Base-by-base conservation (phyloP, 2,888 invertebrate species). In the Malachius bipustulatus region DNA sequence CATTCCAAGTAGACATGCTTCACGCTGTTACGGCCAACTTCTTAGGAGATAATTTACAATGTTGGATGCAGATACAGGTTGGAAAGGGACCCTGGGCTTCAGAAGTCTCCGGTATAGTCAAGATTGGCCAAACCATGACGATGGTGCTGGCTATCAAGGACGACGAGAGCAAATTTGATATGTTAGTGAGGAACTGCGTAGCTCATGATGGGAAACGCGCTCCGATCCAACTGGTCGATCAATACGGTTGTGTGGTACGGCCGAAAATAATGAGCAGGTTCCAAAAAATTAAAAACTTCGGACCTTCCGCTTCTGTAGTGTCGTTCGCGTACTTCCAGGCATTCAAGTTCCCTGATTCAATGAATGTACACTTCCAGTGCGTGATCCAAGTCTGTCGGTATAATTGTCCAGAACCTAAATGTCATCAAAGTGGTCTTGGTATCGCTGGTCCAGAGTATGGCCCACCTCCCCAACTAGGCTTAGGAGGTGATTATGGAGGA, bases 11-110 rank as follows among this genome's bases (percentile, higher is more conserved):
- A 24, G 91, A 91, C 60, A 91, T 90, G 88, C 62, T 91, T 49
- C 89, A 91, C 59, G 91, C 90, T 1, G 90, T 91, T 30, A 89
- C 90, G 0, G 91, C 91, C 32, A 91, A 91, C 69, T 91, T 91
- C 74, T 73, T 91, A 50, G 91, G 91, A 15, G 91, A 91, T 64
- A 91, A 91, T 66, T 67, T 91, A 50, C 90, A 91, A 59, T 91
- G 91, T 65, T 91, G 91, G 91, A 91, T 91, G 91, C 91, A 91
- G 64, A 91, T 91, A 51, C 91, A 91, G 65, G 90, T 90, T 30
- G 91, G 91, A 36, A 91, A 91, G 60, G 91, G 91, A 46, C 91
- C 91, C 1, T 91, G 91, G 91, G 91, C 91, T n/a, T 88, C 88
- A 9, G 91, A 91, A 65, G 91, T 91, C 16, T 89, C 89, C 1